These are phyloP conservation scores for Dendrocincla fuliginosa DNA, from an alignment of 2,797 vertebrate genomes.

Conservation along the genomic window DNA sequence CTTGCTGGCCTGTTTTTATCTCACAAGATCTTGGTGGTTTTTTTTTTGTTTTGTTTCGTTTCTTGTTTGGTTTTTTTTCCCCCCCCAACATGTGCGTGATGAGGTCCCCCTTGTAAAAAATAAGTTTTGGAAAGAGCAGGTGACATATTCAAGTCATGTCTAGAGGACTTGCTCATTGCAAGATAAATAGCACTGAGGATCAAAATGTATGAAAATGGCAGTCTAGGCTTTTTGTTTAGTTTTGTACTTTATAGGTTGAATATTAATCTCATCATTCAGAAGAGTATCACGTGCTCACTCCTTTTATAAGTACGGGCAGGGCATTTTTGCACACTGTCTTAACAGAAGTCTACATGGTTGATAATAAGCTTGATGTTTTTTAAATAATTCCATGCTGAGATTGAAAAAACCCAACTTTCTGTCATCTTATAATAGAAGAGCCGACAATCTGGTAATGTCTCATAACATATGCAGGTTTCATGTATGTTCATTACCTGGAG, in stretches of 20 bases:
- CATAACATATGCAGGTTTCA: not conserved
- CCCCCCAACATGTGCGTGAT: not conserved
- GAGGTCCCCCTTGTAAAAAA: not conserved
- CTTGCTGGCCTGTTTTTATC: not conserved
- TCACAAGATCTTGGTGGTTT: not conserved
- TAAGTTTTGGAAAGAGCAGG: not conserved
- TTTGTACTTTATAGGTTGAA: constrained; percentile 51
- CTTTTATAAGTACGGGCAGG: constrained; percentile 3
- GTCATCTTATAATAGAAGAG: not conserved
- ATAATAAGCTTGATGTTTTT: not conserved
- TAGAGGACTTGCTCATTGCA: not conserved
- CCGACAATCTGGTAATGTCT: not conserved
- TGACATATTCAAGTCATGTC: not conserved
- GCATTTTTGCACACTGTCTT: not conserved
- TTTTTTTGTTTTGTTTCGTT: not conserved
- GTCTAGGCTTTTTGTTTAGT: not conserved
- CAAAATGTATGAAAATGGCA: constrained; percentile 23
- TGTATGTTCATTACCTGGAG: not conserved
- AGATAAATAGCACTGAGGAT: not conserved
- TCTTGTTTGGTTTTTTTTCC: too few species aligned
- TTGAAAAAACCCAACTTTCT: not conserved
- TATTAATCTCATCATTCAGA: constrained; percentile 64
- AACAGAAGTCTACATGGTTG: not conserved
- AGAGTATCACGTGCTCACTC: not conserved
- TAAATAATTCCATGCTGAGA: not conserved